phyloP scores from a whole-genome alignment of 53 echinoderm and acorn worm species.

The Luidia sarsii region DNA sequence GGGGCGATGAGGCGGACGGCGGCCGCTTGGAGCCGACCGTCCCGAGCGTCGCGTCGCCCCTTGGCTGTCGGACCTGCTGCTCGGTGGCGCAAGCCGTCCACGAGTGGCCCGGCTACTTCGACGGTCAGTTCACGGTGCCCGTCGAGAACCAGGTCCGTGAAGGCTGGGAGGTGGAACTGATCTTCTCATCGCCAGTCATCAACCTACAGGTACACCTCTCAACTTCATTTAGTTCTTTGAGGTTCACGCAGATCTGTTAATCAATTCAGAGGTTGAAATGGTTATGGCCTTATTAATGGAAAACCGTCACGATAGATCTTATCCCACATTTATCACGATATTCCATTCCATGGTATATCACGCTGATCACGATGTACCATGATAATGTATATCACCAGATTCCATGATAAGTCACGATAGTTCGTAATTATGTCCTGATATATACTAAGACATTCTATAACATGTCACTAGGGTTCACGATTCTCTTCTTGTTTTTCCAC shows the following conservation, averaged over 20 bases:
- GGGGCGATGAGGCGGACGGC: background rate
- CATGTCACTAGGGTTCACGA: background rate
- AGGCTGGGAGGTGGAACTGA: conserved; percentile 64
- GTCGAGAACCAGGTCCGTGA: conserved; percentile 39
- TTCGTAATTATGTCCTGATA: too few relatives aligned
- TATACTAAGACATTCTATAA: background rate
- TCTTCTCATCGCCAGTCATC: conserved; percentile 51
- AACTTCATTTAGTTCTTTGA: too few relatives aligned
- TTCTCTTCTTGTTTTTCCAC: background rate
- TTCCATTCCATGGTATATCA: too few relatives aligned
- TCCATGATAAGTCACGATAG: too few relatives aligned
- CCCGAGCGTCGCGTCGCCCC: background rate
- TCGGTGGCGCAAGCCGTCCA: conserved; percentile 39
- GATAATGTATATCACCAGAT: too few relatives aligned
- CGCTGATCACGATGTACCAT: too few relatives aligned
- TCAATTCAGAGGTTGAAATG: too few relatives aligned
- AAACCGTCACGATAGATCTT: too few relatives aligned
- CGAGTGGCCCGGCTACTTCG: conserved; percentile 63
- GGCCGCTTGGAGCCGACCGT: background rate
- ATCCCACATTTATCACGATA: too few relatives aligned
- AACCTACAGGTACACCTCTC: conserved; percentile 71
- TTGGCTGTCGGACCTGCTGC: conserved; percentile 33
- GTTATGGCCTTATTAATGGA: too few relatives aligned
- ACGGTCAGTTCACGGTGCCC: conserved; percentile 55
- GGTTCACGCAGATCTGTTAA: too few relatives aligned